phyloP scores from a whole-genome alignment of 1,140 invertebrate species.

The Penaeus vannamei region DNA sequence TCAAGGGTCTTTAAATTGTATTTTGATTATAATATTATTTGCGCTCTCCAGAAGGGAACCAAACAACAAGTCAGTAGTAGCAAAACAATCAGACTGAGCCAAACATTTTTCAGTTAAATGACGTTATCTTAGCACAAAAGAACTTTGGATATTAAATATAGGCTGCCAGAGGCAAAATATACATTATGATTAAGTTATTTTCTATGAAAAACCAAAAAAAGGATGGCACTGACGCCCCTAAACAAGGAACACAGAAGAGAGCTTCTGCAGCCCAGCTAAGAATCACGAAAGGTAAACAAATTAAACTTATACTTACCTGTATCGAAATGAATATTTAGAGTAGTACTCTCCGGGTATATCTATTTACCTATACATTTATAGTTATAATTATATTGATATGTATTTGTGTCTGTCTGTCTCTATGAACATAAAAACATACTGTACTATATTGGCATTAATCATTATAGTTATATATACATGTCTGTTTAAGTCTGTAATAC shows the following conservation, averaged over 20 bases:
- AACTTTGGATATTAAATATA: conserved; percentile 46
- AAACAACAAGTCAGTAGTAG: not conserved
- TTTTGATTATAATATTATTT: too few species aligned
- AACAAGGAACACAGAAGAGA: conserved; percentile 81
- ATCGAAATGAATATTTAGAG: not conserved
- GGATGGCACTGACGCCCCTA: conserved; percentile 87
- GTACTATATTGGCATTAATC: not conserved
- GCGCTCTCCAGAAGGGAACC: too few species aligned
- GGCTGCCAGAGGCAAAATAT: conserved; percentile 28
- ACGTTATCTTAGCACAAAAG: conserved; percentile 48
- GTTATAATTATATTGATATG: not conserved
- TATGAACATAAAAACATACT: not conserved
- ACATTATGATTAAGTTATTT: conserved; percentile 95
- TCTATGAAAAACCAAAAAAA: conserved; percentile 98
- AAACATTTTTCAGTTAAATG: conserved; percentile 37
- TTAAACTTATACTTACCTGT: not conserved
- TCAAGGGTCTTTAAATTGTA: too few species aligned
- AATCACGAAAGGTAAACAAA: conserved; percentile 92
- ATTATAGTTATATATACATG: not conserved
- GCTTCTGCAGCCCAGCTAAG: conserved; percentile 95
- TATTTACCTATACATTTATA: conserved; percentile 28
- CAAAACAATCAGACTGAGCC: conserved; percentile 54
- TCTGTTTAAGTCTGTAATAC: not conserved
- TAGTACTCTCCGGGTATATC: too few species aligned
- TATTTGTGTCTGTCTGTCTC: not conserved